Evolutionary conservation across 2,797 vertebrate species (phyloP).

Genomic region (Heteromormyrus szaboi): DNA sequence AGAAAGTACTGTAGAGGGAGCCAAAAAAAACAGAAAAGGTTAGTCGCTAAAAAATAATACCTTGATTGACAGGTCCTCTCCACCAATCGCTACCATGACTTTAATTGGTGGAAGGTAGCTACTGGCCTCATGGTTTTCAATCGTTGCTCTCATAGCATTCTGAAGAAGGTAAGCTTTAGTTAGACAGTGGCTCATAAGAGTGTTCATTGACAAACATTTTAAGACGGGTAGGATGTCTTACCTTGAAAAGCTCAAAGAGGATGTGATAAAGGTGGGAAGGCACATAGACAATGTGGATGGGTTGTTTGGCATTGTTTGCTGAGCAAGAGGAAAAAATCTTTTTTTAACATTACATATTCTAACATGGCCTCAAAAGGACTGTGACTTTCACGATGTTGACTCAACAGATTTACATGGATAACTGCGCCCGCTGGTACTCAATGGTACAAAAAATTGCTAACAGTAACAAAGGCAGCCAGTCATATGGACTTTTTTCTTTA

Average conservation of each 20-base stretch:
- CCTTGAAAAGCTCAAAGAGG: conserved; percentile 96
- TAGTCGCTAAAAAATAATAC: conserved; percentile 33
- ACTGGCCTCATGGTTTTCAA: conserved; percentile 76
- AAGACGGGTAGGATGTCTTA: conserved; percentile 32
- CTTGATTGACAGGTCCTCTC: conserved; percentile 88
- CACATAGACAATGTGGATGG: conserved; percentile 81
- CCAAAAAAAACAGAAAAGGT: not conserved
- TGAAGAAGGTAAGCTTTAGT: conserved; percentile 34
- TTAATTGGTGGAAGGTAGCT: conserved; percentile 68
- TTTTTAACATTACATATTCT: not conserved
- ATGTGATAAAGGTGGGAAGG: conserved; percentile 94
- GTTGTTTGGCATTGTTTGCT: conserved; percentile 63
- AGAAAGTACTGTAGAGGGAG: not conserved
- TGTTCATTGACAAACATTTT: not conserved
- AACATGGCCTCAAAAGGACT: not conserved
- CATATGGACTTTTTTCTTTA: not conserved
- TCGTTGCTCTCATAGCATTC: conserved; percentile 92
- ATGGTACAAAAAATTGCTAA: not conserved
- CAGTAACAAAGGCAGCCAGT: not conserved
- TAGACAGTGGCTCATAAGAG: conserved; percentile 16
- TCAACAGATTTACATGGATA: not conserved
- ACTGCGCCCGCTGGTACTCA: not conserved
- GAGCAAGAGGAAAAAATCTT: conserved; percentile 19
- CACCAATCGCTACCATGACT: conserved; percentile 81
- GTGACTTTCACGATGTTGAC: not conserved